Conservation (phyloP, 2,888 invertebrate species). For the Temnothorax rugatulus region DNA sequence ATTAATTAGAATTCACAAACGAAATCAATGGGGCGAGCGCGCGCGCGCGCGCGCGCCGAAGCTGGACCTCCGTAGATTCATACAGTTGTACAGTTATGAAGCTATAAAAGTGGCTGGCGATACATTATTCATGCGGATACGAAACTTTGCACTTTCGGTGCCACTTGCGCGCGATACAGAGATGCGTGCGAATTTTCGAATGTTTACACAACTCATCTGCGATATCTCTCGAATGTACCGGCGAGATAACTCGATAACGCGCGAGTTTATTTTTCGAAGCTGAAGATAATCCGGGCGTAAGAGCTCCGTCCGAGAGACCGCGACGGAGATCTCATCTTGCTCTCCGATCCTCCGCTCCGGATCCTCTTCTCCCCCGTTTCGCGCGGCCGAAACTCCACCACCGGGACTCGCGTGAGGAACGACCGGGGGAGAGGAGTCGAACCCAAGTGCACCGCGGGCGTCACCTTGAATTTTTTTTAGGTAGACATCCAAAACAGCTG, state of each 20-base stretch:
- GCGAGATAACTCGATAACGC: conserved; percentile 8
- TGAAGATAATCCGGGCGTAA: not conserved
- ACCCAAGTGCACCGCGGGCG: conserved; percentile 4
- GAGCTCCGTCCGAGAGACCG: not conserved
- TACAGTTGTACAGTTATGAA: not conserved
- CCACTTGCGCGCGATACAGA: not conserved
- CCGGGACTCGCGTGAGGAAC: not conserved
- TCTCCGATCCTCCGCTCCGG: not conserved
- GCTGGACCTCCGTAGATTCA: not conserved
- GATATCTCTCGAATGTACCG: not conserved
- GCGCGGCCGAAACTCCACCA: conserved; percentile 1
- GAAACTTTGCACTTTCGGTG: not conserved
- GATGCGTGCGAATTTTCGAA: not conserved
- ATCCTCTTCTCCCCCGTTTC: conserved; percentile 12
- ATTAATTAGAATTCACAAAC: not conserved
- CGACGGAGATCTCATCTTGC: not conserved
- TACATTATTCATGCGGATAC: not conserved
- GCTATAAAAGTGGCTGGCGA: not conserved
- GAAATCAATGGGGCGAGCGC: not conserved
- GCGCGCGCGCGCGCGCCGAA: too few relatives aligned
- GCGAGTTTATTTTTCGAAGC: not conserved
- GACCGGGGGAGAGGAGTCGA: not conserved
- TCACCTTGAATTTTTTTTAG: conserved; percentile 72
- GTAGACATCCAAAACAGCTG: conserved; percentile 64
- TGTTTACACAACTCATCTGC: not conserved